Evolutionary conservation across 2,797 vertebrate genomes (phyloP), one percentile per base, ranked within the genome.

Genomic region (Pitangus sulphuratus): DNA sequence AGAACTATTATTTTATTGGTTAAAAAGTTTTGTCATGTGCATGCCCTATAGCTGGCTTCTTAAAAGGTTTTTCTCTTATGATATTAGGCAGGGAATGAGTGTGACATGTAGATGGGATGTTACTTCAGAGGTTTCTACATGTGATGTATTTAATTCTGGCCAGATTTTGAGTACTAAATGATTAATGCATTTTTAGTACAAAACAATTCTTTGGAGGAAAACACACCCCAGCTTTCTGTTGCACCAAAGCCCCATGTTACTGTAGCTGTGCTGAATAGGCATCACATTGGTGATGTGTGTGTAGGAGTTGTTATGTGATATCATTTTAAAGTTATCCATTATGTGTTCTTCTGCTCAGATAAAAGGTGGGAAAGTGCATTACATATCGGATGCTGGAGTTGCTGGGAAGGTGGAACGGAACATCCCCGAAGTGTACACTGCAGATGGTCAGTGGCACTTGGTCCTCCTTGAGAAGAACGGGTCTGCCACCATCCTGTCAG

Each of bases 391-490:
- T 6, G 98, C 99, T 1, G 99, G 99, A 28, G 97, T 99, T 3
- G 98, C 98, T 10, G 99, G 99, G 26, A 99, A 99, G 66, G 99
- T 99, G 97, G 99, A 99, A 93, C 98, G 99, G 69, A 98, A 98
- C 12, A 96, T 99, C 54, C 98, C 98, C 1, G 99, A 99, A 12
- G 94, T 97, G 2, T 97, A 98, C 12, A 70, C 99, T 47, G 98
- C 99, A 0, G 99, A 99, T 28, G 99, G 99, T 15, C 98, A 98
- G 84, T 99, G 99, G 99, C 99, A 99, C 94, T 99, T 98, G 0
- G 97, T 99, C 2, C 96, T 98, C 16, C 96, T 99, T 48, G 96
- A 98, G 74, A 99, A 98, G 97, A 99, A 99, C 2, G 94, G 98
- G 39, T 99, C 99, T 1, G 93, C 97, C 90, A 99, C 99, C 0